Conservation (phyloP, 2,888 invertebrate genomes). For the Lordiphosa fenestrarum region DNA sequence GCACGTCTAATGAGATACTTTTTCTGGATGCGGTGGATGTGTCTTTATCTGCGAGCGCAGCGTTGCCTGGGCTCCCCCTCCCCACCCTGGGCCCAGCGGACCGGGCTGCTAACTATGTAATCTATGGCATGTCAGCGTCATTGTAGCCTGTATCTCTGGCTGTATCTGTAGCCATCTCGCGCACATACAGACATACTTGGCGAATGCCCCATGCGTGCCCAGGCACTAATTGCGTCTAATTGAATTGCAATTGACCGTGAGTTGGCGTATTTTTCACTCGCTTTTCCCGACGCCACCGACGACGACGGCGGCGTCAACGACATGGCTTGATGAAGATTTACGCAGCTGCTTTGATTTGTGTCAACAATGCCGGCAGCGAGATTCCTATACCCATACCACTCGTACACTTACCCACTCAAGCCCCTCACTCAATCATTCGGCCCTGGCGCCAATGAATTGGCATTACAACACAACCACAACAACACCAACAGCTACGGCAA, state of each 20-base stretch:
- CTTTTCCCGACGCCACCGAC: constrained; percentile 54
- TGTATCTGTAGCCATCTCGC: constrained; percentile 29
- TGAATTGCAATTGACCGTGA: constrained; percentile 75
- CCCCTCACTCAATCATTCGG: constrained; percentile 40
- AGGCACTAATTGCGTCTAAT: constrained; percentile 74
- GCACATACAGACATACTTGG: constrained; percentile 18
- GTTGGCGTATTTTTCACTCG: constrained; percentile 71
- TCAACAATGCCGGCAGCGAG: constrained; percentile 55
- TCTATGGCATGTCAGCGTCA: constrained; percentile 58
- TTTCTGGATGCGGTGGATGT: constrained; percentile 43
- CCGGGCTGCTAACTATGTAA: constrained; percentile 52
- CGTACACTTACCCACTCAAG: constrained; percentile 34
- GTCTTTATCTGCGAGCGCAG: constrained; percentile 36
- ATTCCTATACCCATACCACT: constrained; percentile 22
- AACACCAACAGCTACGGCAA: constrained; percentile 2
- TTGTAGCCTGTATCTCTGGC: constrained; percentile 31
- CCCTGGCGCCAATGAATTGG: constrained; percentile 51
- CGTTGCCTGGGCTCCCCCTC: constrained; percentile 17
- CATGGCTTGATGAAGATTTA: constrained; percentile 69
- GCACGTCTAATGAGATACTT: constrained; percentile 68
- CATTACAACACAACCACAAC: constrained; percentile 17
- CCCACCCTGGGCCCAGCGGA: constrained; percentile 15
- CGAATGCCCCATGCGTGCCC: constrained; percentile 43
- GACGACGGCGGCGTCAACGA: constrained; percentile 23
- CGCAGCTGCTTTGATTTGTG: constrained; percentile 71